Conservation (phyloP, 53 echinoderm and acorn worm species). For the Paelopatides confundens region DNA sequence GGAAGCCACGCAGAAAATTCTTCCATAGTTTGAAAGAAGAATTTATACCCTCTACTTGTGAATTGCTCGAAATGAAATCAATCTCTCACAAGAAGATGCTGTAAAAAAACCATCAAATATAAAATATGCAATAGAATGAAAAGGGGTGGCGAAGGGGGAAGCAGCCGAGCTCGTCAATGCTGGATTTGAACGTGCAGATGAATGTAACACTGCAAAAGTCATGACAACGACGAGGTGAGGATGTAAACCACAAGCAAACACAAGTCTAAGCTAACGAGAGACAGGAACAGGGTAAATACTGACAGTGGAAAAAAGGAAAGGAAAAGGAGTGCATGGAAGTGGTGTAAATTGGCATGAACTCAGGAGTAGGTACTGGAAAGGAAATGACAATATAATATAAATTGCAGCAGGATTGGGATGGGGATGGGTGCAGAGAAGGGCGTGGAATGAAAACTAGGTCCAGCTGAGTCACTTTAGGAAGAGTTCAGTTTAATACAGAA, state of each 20-base stretch:
- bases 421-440: neutral
- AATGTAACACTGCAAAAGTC: neutral
- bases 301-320: constrained; percentile 38
- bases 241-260: neutral
- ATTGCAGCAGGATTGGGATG: neutral
- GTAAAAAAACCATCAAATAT: constrained; percentile 11
- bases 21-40: neutral
- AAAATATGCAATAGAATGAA: neutral
- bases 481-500: neutral
- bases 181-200: neutral
- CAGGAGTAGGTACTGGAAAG: neutral
- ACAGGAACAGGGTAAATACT: neutral
- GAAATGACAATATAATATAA: neutral
- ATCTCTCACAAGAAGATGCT: neutral
- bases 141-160: neutral
- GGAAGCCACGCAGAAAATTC: neutral
- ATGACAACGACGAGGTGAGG: neutral
- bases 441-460: neutral
- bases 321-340: neutral
- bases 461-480: neutral
- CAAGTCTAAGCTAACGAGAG: neutral
- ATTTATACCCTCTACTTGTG: neutral
- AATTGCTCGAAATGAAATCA: constrained; percentile 5
- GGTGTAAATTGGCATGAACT: neutral
- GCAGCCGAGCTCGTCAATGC: neutral